Percentiles rank a stretch among this genome's conserved stretches.
These are phyloP conservation scores for Gonioctena quinquepunctata DNA, from an alignment of 1,140 invertebrate species.

Conservation along the genomic window DNA sequence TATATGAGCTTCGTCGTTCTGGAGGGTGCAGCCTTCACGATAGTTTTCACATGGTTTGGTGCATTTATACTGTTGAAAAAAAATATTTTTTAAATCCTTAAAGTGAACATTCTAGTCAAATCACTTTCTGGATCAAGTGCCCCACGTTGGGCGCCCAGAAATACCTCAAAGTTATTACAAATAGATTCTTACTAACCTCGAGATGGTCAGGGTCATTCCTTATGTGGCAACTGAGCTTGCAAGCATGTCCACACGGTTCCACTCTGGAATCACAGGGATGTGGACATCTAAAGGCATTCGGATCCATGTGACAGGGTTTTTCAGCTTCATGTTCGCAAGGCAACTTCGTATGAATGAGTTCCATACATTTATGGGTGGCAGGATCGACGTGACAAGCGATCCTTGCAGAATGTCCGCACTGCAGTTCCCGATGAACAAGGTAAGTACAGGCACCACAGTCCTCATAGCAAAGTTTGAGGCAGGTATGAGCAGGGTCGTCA, in stretches of 20 bases:
- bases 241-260: conserved; percentile 60
- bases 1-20: conserved; percentile 50
- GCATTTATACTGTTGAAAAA: conserved; percentile 59
- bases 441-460: conserved; percentile 57
- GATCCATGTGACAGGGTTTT: conserved; percentile 54
- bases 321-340: conserved; percentile 58
- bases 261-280: conserved; percentile 54
- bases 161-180: background rate
- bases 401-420: conserved; percentile 56
- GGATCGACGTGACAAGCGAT: conserved; percentile 55
- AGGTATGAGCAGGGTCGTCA: conserved; percentile 54
- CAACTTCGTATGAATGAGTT: conserved; percentile 48
- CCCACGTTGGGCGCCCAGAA: background rate
- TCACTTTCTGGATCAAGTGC: background rate
- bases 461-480: conserved; percentile 56
- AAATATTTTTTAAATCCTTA: too few relatives aligned
- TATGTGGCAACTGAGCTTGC: conserved; percentile 56
- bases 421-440: conserved; percentile 52
- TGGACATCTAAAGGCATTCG: conserved; percentile 51
- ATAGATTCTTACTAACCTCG: conserved; percentile 34
- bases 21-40: conserved; percentile 53
- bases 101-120: too few relatives aligned
- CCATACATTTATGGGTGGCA: conserved; percentile 48
- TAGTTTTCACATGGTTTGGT: conserved; percentile 55
- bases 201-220: conserved; percentile 58